Evolutionary conservation across 2,113 vertebrate genomes (phyloP), one percentile per base, ranked within the genome.

Genomic region (Pachypanchax playfairii): DNA sequence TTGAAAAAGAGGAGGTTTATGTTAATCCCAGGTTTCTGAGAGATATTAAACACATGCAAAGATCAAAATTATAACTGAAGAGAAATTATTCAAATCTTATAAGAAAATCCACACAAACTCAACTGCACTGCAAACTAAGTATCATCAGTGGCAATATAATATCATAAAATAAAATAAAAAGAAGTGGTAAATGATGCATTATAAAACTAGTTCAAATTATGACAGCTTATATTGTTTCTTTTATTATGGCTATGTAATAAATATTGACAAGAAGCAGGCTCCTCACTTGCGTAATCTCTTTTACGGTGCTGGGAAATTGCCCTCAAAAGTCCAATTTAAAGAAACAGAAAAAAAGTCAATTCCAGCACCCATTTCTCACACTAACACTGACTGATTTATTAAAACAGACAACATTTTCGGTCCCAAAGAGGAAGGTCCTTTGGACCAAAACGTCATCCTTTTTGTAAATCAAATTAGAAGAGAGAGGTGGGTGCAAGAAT

Each of bases 241-340:
- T 65, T 52, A 65, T 35, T 31, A 43, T 51, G 33, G 14, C 53
- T 57, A 44, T 18, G 11, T 20, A 58, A 65, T 52, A 48, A 65
- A 52, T 47, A 53, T 48, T 61, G 58, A 60, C 57, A 48, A 9
- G 57, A 9, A 48, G 46, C 11, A 18, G 17, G 33, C 17, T 20
- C 21, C 18, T 13, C 18, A 44, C 26, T 36, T 38, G 31, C 17
- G 38, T 28, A 49, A 48, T 49, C 46, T 39, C 20, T 48, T 38
- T 49, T 48, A 35, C 47, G 44, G 21, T 49, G 15, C 22, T 6
- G 5, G 31, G 5, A 18, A n/a, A 20, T 38, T 36, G 21, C 22
- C 11, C 44, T 26, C 31, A 49, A 25, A 49, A 2, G 21, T 49
- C 33, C 21, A 48, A 61, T 26, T 60, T 36, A 13, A 36, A 36